Base-by-base conservation (phyloP, 2,113 vertebrate species). In the Myotis davidii region DNA sequence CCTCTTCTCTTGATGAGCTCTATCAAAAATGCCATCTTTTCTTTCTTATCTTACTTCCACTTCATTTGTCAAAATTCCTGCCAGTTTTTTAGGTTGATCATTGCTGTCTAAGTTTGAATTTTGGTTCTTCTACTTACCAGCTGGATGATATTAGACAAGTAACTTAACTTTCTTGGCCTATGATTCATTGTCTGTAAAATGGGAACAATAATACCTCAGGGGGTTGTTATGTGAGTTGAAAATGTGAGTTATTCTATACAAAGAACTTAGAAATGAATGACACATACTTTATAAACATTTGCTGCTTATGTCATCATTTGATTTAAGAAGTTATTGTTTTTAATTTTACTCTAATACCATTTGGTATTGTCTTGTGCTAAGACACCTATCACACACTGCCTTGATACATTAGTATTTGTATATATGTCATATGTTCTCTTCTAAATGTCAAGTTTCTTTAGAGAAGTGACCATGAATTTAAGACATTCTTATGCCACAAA, bases 321-420 rank as follows among this genome's bases (percentile, higher is more conserved):
- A 88, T 78, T n/a, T 91, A 59, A 59, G 59, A 92, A 87, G 45
- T 82, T 64, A 34, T 32, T 90, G 37, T 74, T 92, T 90, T 85
- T 76, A 23, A 76, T 52, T 67, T 52, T 70, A 20, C 18, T 79
- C 14, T 82, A 88, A 82, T 67, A 45, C 10, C 54, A 54, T 77
- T 20, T 65, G 25, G 27, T 72, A 39, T 27, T 84, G 3, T 29
- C 27, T 59, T 92, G 5, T 45, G 56, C 78, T 34, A 39, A 72
- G 45, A 90, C 0, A 64, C 14, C 42, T 42, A 64, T 9, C 16
- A 90, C 1, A 16, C 13, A 39, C 61, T 64, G 10, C 37, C n/a
- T 88, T 82, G 17, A 85, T 59, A 13, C 18, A 48, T 85, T 82
- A 42, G 25, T 84, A 52, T 34, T 27, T 65, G 12, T 56, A 70